Percentiles rank a stretch among this genome's conserved stretches.
Evolutionary conservation across 2,888 invertebrate species (phyloP).

Genomic region (Tetramorium bicarinatum): DNA sequence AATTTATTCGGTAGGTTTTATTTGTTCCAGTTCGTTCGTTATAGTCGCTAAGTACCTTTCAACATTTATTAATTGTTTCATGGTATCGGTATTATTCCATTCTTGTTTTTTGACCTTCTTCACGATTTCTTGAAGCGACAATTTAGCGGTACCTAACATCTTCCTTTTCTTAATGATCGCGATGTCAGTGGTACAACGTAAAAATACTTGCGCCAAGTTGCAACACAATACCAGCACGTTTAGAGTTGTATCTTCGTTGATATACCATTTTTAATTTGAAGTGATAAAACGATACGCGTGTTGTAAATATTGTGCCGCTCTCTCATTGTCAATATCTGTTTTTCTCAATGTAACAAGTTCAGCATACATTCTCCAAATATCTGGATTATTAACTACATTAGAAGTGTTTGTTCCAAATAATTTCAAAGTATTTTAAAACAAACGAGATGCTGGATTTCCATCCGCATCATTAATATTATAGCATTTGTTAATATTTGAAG

Average conservation of each 20-base stretch:
- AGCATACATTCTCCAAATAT: slow-evolving; percentile 94
- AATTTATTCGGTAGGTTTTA: slow-evolving; percentile 46
- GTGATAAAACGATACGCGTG: slow-evolving; percentile 88
- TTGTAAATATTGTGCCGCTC: slow-evolving; percentile 91
- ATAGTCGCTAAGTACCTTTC: slow-evolving; percentile 79
- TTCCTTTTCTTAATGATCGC: no score
- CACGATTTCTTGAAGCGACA: slow-evolving; percentile 83
- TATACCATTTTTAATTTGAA: no score
- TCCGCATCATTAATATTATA: slow-evolving; percentile 89
- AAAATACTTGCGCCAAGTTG: no score
- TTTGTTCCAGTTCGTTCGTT: slow-evolving; percentile 62
- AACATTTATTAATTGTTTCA: slow-evolving; percentile 79
- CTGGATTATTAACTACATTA: slow-evolving; percentile 90
- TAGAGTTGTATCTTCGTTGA: no score
- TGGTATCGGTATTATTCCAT: slow-evolving; percentile 81
- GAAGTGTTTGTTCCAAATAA: slow-evolving; percentile 92
- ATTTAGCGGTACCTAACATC: slow-evolving; percentile 82
- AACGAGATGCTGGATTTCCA: slow-evolving; percentile 82
- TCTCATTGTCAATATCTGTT: slow-evolving; percentile 82
- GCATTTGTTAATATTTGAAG: slow-evolving; percentile 91
- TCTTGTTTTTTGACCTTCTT: slow-evolving; percentile 86
- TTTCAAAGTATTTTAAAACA: slow-evolving; percentile 88
- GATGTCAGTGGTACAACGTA: no score
- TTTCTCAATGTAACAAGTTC: slow-evolving; percentile 88
- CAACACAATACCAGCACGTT: no score